These are phyloP conservation scores for Carapus acus DNA, from an alignment of 2,797 vertebrate genomes.

Conservation along the genomic window DNA sequence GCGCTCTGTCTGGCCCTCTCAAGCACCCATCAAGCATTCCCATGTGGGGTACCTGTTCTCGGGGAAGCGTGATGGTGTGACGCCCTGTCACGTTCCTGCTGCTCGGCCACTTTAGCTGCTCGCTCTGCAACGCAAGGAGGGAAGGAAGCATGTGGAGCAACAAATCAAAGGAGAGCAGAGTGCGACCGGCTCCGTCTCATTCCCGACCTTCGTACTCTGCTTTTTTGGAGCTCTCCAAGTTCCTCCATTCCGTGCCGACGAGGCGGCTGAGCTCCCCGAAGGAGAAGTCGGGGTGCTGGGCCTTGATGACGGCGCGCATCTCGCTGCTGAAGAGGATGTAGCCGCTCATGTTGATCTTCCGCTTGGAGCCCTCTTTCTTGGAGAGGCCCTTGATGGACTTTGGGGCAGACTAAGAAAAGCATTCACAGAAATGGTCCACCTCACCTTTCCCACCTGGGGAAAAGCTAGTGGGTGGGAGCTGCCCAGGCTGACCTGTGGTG, in stretches of 20 bases:
- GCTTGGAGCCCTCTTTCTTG: slow-evolving; percentile 95
- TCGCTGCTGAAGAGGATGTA: slow-evolving; percentile 99
- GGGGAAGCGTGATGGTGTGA: slow-evolving; percentile 88
- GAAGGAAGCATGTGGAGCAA: not conserved
- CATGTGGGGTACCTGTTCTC: slow-evolving; percentile 98
- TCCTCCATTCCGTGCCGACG: slow-evolving; percentile 98
- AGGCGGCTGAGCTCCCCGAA: slow-evolving; percentile 97
- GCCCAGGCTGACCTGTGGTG: slow-evolving; percentile 83
- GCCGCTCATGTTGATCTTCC: slow-evolving; percentile 99
- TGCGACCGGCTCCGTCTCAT: not conserved
- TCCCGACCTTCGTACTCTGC: slow-evolving; percentile 95
- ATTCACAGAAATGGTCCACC: slow-evolving; percentile 12
- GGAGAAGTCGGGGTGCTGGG: slow-evolving; percentile 95
- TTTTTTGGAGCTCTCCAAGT: slow-evolving; percentile 91
- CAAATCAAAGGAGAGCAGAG: not conserved
- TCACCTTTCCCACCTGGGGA: too few species aligned
- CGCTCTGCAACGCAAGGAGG: slow-evolving; percentile 78
- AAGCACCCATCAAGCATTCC: slow-evolving; percentile 98
- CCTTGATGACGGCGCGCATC: slow-evolving; percentile 98
- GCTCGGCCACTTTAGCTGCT: slow-evolving; percentile 99
- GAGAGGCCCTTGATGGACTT: slow-evolving; percentile 91
- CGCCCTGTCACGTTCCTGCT: slow-evolving; percentile 96
- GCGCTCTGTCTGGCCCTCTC: too few species aligned
- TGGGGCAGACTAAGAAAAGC: slow-evolving; percentile 78
- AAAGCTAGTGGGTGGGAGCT: too few species aligned